Evolutionary conservation across 2,113 vertebrate species (phyloP).

Genomic region (Psittacus erithacus): DNA sequence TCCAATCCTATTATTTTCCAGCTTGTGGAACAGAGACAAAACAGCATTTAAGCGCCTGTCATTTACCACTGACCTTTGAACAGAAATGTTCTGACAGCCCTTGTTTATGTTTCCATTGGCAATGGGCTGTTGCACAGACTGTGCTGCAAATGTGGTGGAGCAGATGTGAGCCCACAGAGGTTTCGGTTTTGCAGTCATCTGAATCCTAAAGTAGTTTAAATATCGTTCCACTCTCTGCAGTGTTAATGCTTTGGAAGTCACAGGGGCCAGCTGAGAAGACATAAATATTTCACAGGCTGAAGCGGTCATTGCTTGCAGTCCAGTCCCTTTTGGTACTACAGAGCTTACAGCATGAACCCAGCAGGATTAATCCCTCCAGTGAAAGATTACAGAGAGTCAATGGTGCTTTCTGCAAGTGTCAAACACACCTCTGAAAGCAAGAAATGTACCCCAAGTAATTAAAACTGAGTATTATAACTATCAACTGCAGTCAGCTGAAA

Average conservation of each 20-base stretch:
- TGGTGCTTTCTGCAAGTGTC: not conserved
- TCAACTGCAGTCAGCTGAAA: not conserved
- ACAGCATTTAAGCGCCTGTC: not conserved
- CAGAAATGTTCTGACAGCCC: not conserved
- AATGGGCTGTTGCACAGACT: not conserved
- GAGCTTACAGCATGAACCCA: not conserved
- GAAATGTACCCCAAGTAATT: not conserved
- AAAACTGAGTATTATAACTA: not conserved
- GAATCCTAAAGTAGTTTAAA: not conserved
- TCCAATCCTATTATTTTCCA: conserved; percentile 11
- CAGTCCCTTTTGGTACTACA: not conserved
- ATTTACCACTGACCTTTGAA: conserved; percentile 36
- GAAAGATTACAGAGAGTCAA: not conserved
- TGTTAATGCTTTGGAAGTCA: not conserved
- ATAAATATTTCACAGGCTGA: not conserved
- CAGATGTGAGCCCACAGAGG: not conserved
- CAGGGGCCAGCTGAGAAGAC: not conserved
- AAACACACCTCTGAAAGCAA: not conserved
- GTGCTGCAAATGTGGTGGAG: not conserved
- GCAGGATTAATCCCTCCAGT: not conserved
- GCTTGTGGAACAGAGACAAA: conserved; percentile 10
- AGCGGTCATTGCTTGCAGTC: not conserved
- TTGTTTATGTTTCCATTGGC: not conserved
- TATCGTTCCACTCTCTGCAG: not conserved
- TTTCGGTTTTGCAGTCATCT: not conserved